Conservation (phyloP, 2,797 vertebrate species). For the Mionectes olivaceus region DNA sequence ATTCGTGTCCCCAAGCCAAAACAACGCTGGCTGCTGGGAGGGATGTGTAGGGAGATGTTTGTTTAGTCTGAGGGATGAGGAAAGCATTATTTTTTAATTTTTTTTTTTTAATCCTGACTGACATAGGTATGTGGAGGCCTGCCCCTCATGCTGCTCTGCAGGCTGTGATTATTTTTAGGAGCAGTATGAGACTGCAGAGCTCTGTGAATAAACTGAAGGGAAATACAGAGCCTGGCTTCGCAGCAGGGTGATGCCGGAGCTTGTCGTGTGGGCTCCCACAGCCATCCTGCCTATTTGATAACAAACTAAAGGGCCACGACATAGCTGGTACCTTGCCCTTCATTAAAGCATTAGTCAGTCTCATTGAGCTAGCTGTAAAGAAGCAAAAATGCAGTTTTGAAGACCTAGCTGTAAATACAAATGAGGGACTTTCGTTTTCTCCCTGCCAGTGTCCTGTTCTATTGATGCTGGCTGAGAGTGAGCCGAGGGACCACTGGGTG, state of each 20-base stretch:
- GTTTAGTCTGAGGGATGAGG: not conserved
- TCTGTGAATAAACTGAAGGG: not conserved
- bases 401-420: not conserved
- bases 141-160: not conserved
- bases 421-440: not conserved
- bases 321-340: not conserved
- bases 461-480: not conserved
- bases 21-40: not conserved
- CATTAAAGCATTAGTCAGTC: not conserved
- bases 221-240: not conserved
- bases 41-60: not conserved
- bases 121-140: not conserved
- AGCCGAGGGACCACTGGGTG: too few species aligned
- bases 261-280: not conserved
- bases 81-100: not conserved
- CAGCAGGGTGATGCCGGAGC: not conserved
- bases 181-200: not conserved
- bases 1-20: not conserved
- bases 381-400: not conserved
- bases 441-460: not conserved
- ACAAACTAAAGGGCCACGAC: not conserved
- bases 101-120: not conserved
- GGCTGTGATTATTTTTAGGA: conserved; percentile 49
- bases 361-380: not conserved
- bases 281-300: not conserved